Base-by-base conservation (phyloP, 2,888 invertebrate genomes). In the Rhyacophila evoluta region DNA sequence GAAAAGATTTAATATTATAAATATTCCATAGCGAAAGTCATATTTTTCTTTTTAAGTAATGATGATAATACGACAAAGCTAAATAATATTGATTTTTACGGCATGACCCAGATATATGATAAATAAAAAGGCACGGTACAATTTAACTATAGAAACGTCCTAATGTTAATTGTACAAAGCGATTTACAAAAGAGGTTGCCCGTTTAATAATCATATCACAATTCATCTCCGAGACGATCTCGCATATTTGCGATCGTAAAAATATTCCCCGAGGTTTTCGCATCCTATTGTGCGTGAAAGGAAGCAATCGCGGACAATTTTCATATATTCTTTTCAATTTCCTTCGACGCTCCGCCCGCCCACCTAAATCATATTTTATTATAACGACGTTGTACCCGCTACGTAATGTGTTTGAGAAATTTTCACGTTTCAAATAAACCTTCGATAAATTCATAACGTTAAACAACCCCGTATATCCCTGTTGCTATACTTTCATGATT, bases 321-420 rank as follows among this genome's bases (percentile, higher is more conserved):
- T 55, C 55, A 55, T 25, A 55, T 55, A 55, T 55, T 55, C 55
- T 55, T 55, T 55, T 55, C 55, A 55, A 55, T 55, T 55, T 55
- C 55, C 55, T 55, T 4, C 55, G 55, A 10, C 19, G 2, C 55
- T 12, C 25, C 55, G 55, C 8, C 39, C 19, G 8, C 55, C 15
- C 8, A 55, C 19, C 55, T 55, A 55, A 55, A 55, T 55, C 55
- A 55, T 55, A 25, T 55, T 55, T 55, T 55, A 55, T 55, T 55
- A 55, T 2, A 33, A 33, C 29, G 55, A 55, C 55, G 55, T 19
- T 55, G 55, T 55, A 55, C 55, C 10, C 55, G 55, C 55, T 25
- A 55, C 55, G 19, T 55, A 55, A 55, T 55, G 25, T 55, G 55
- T 55, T 55, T 55, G 6, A 55, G 19, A 55, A 19, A 19, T 55